These are phyloP conservation scores for Genyomyrus donnyi DNA, from an alignment of 2,113 vertebrate species.

Conservation along the genomic window DNA sequence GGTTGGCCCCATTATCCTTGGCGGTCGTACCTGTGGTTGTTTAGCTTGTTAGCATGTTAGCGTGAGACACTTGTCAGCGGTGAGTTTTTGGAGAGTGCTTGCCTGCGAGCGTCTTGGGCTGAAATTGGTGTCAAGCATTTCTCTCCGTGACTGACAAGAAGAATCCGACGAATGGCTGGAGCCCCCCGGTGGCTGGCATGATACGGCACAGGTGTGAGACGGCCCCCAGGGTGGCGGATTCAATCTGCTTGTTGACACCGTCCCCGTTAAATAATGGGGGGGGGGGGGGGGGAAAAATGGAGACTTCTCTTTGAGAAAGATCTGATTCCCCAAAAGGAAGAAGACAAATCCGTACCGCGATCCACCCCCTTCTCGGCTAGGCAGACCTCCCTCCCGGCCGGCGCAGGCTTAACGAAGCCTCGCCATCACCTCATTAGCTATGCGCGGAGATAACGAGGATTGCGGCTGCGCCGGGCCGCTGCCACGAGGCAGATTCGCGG, in stretches of 20 bases:
- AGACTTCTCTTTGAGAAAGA: neutral
- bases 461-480: slow-evolving; percentile 32
- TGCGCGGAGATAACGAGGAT: slow-evolving; percentile 27
- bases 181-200: neutral
- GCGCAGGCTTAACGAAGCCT: neutral
- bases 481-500: slow-evolving; percentile 30
- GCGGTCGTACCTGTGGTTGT: neutral
- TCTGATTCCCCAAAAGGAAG: neutral
- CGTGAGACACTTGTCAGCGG: neutral
- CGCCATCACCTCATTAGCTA: slow-evolving; percentile 6
- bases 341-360: neutral
- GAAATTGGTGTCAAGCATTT: slow-evolving; percentile 12
- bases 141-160: neutral
- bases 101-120: neutral
- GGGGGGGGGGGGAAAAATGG: neutral
- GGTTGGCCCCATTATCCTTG: neutral
- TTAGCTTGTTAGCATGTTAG: neutral
- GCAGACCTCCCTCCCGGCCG: neutral
- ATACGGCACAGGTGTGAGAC: neutral
- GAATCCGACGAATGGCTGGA: neutral
- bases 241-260: neutral
- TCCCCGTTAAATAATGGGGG: neutral
- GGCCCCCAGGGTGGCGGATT: neutral
- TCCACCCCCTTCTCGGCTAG: neutral
- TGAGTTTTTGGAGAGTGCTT: neutral